Evolutionary conservation across 2,888 invertebrate species (phyloP).

Genomic region (Thysanoteuthis rhombus): DNA sequence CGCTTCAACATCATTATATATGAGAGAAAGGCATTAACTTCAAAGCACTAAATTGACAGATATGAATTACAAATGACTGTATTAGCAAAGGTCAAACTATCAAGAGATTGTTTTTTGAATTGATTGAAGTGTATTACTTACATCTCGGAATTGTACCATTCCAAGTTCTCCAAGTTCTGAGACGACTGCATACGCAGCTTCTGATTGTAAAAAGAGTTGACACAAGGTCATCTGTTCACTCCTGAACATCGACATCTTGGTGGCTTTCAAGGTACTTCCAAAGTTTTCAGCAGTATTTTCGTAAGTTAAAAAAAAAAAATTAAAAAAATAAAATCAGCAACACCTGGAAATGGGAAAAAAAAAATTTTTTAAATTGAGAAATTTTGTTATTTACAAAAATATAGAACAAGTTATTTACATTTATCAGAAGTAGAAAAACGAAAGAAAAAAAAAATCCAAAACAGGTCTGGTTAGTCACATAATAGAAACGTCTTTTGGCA

Average conservation of each 20-base stretch:
- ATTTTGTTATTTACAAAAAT: too few relatives aligned
- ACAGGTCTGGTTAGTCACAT: too few relatives aligned
- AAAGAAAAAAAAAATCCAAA: too few relatives aligned
- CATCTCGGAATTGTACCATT: conserved; percentile 92
- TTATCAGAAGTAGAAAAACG: neutral
- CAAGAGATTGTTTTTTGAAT: too few relatives aligned
- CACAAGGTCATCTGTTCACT: conserved; percentile 98
- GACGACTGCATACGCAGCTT: conserved; percentile 91
- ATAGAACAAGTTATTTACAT: neutral
- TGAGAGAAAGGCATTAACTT: too few relatives aligned
- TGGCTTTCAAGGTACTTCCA: neutral
- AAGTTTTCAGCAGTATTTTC: neutral
- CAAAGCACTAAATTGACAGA: too few relatives aligned
- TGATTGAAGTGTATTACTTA: conserved; percentile 71
- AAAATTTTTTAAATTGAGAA: neutral
- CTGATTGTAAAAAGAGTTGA: conserved; percentile 96
- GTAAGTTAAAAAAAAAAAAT: neutral
- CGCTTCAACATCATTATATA: too few relatives aligned
- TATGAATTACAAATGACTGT: too few relatives aligned
- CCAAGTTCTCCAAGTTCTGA: conserved; percentile 93
- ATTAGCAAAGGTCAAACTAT: too few relatives aligned
- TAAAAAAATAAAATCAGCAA: neutral
- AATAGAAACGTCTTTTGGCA: too few relatives aligned
- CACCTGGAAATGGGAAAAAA: neutral
- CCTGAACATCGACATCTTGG: conserved; percentile 79